Evolutionary conservation across 2,797 vertebrate genomes (phyloP).

Genomic region (Craterocephalus amniculus): DNA sequence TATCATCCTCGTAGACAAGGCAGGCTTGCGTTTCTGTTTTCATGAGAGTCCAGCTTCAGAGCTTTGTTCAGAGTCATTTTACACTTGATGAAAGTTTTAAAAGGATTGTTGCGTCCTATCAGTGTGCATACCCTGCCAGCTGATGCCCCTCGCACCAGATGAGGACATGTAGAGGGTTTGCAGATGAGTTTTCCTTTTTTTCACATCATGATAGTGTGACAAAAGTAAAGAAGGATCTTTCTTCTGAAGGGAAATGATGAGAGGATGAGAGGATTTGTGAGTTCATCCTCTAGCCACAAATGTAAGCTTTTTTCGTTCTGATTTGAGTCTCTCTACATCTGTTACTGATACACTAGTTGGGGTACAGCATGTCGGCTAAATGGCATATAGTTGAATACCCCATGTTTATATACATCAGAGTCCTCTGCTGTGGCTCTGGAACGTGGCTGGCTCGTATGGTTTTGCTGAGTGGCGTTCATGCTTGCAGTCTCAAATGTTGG

Average conservation of each 20-base stretch:
- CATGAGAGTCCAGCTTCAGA: constrained; percentile 47
- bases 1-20: constrained; percentile 51
- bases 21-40: constrained; percentile 41
- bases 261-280: constrained; percentile 14
- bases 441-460: neutral
- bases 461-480: constrained; percentile 36
- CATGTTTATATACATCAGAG: constrained; percentile 61
- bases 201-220: constrained; percentile 11
- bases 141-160: constrained; percentile 43
- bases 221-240: constrained; percentile 12
- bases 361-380: constrained; percentile 17
- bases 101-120: constrained; percentile 72
- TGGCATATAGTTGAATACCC: constrained; percentile 37
- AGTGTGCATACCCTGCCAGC: constrained; percentile 44
- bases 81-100: constrained; percentile 61
- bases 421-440: constrained; percentile 21
- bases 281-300: constrained; percentile 12
- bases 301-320: constrained; percentile 6
- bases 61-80: constrained; percentile 31
- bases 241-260: neutral
- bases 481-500: constrained; percentile 44
- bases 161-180: constrained; percentile 32
- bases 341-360: constrained; percentile 20
- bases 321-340: constrained; percentile 13
- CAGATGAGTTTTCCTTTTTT: constrained; percentile 21